phyloP scores from a whole-genome alignment of 2,888 invertebrate species.

The Mesopsocus fuscifrons region DNA sequence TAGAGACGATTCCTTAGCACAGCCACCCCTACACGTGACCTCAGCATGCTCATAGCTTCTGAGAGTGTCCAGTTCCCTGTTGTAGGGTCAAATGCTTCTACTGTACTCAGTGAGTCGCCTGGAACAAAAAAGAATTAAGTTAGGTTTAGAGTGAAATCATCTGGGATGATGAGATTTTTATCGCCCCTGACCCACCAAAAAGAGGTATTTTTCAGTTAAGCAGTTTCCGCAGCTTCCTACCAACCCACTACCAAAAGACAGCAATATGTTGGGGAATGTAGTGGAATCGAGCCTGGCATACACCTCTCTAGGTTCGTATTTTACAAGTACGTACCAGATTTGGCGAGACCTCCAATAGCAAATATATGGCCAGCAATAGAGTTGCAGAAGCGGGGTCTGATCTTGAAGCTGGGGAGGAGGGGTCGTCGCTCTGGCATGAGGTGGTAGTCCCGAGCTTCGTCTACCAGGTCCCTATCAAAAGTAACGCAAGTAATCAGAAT shows the following conservation, averaged over 20 bases:
- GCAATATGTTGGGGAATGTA: too few species aligned
- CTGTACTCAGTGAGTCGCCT: constrained; percentile 63
- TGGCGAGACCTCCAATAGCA: constrained; percentile 70
- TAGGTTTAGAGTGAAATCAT: constrained; percentile 10
- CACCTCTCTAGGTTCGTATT: too few species aligned
- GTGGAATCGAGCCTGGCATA: too few species aligned
- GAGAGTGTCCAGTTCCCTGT: constrained; percentile 50
- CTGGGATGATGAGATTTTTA: not conserved
- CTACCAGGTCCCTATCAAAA: constrained; percentile 47
- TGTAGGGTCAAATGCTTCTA: constrained; percentile 63
- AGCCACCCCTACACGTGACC: constrained; percentile 68
- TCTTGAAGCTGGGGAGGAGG: constrained; percentile 55
- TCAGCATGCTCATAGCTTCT: constrained; percentile 66
- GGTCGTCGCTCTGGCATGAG: constrained; percentile 66
- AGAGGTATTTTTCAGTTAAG: constrained; percentile 6
- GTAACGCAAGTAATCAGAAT: constrained; percentile 12
- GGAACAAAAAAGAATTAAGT: constrained; percentile 13
- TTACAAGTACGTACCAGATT: constrained; percentile 34
- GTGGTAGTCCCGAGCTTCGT: constrained; percentile 77
- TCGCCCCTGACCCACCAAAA: too few species aligned
- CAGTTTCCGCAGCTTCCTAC: not conserved
- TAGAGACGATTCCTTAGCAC: constrained; percentile 57
- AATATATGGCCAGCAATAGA: constrained; percentile 60
- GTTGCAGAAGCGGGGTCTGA: constrained; percentile 54
- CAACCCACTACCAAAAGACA: not conserved